Evolutionary conservation across 1,140 invertebrate genomes (phyloP).

Genomic region (Drosophila ficusphila): DNA sequence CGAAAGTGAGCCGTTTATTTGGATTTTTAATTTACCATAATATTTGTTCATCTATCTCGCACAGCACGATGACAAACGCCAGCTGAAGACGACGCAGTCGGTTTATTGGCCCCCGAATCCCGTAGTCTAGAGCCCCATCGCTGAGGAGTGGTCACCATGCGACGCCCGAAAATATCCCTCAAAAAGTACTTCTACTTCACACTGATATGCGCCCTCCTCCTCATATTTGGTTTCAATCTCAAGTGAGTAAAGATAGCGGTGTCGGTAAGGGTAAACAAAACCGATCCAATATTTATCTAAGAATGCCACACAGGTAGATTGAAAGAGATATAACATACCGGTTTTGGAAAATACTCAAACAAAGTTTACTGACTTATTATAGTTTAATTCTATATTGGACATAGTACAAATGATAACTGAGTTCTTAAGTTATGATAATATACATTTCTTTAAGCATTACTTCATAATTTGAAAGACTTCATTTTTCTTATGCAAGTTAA

Average conservation of each 20-base stretch:
- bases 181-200: slow-evolving; percentile 83
- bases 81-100: slow-evolving; percentile 40
- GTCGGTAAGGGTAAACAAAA: not conserved
- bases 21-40: not conserved
- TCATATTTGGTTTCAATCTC: slow-evolving; percentile 83
- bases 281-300: not conserved
- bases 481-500: no score
- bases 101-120: slow-evolving; percentile 13
- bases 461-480: no score
- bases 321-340: not conserved
- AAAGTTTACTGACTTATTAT: not conserved
- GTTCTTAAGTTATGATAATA: no score
- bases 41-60: slow-evolving; percentile 22
- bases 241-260: slow-evolving; percentile 63
- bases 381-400: no score
- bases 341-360: not conserved
- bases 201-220: slow-evolving; percentile 73
- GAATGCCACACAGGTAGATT: not conserved
- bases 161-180: slow-evolving; percentile 81
- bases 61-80: slow-evolving; percentile 40
- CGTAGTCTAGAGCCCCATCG: slow-evolving; percentile 16
- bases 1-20: not conserved
- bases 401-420: no score
- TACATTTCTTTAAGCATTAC: no score
- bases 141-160: slow-evolving; percentile 56